Evolutionary conservation across 2,888 invertebrate species (phyloP).

Genomic region (Habroteleia sp.): DNA sequence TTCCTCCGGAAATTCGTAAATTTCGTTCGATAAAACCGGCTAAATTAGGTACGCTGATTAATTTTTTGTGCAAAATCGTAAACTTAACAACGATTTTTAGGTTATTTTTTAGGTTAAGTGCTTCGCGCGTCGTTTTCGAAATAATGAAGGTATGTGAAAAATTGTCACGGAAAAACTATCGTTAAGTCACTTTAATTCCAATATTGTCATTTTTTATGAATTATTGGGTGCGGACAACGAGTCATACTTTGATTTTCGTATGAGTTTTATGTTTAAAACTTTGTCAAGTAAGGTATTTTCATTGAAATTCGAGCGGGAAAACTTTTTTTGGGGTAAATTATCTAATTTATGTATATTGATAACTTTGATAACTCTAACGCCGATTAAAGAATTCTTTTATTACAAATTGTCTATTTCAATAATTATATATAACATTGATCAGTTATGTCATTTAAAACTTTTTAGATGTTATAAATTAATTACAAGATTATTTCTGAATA

Average conservation of each 20-base stretch:
- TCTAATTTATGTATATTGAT: constrained; percentile 34
- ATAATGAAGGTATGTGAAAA: constrained; percentile 66
- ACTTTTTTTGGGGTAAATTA: constrained; percentile 25
- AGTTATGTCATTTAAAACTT: no score
- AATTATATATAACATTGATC: no score
- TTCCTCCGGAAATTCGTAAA: constrained; percentile 68
- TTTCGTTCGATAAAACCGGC: constrained; percentile 41
- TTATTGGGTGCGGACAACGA: constrained; percentile 2
- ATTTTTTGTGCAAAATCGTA: constrained; percentile 54
- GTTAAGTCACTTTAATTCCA: constrained; percentile 53
- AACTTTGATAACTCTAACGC: no score
- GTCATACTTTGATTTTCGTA: neutral
- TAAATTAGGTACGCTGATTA: constrained; percentile 34
- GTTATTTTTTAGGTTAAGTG: constrained; percentile 65
- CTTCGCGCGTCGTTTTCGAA: constrained; percentile 65
- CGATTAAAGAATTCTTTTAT: no score
- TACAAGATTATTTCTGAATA: no score
- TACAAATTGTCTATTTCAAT: no score
- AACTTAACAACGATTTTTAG: constrained; percentile 52
- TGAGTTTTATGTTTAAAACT: constrained; percentile 17
- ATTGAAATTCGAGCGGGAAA: constrained; percentile 54
- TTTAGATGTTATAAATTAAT: no score
- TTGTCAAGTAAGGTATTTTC: constrained; percentile 12
- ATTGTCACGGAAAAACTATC: constrained; percentile 64
- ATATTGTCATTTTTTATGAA: constrained; percentile 54